Percentiles rank a stretch among this genome's conserved stretches.
Conservation (phyloP, 2,888 invertebrate species). For the Copidosoma aretas region DNA sequence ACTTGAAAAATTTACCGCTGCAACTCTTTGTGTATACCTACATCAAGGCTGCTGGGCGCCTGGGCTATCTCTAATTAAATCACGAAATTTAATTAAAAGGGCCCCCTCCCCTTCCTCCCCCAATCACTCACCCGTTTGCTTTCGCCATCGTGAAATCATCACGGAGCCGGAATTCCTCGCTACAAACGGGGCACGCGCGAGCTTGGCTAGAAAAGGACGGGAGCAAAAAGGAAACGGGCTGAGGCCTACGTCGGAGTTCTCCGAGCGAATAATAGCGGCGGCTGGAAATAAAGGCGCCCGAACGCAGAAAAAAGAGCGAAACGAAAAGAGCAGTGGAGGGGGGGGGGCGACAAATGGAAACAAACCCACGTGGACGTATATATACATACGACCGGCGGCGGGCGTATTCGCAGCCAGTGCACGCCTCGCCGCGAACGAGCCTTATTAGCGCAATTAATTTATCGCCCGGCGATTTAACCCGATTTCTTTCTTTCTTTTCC, state of each 20-base stretch:
- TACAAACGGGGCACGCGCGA: background rate
- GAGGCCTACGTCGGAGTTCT: background rate
- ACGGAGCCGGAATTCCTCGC: background rate
- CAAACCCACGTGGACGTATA: constrained; percentile 1
- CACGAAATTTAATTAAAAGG: background rate
- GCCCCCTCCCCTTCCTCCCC: background rate
- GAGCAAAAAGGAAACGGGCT: background rate
- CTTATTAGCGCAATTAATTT: constrained; percentile 42
- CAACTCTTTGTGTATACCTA: background rate
- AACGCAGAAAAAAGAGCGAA: background rate
- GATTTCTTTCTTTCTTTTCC: constrained; percentile 5
- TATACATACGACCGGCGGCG: constrained; percentile 9
- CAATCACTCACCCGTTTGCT: too few species aligned
- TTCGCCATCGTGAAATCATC: background rate
- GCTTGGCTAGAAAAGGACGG: background rate
- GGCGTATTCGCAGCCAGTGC: constrained; percentile 28
- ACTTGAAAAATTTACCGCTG: background rate
- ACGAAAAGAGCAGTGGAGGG: background rate
- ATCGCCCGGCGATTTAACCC: constrained; percentile 21
- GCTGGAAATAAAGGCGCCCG: background rate
- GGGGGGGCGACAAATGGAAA: background rate
- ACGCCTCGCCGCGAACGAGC: constrained; percentile 31
- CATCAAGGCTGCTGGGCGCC: background rate
- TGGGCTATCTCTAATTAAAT: background rate
- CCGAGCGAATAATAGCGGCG: background rate